A percentile compares a stretch with the other conserved stretches of the same genome.
phyloP scores from a whole-genome alignment of 1,140 invertebrate genomes.

The Aphidius gifuensis region DNA sequence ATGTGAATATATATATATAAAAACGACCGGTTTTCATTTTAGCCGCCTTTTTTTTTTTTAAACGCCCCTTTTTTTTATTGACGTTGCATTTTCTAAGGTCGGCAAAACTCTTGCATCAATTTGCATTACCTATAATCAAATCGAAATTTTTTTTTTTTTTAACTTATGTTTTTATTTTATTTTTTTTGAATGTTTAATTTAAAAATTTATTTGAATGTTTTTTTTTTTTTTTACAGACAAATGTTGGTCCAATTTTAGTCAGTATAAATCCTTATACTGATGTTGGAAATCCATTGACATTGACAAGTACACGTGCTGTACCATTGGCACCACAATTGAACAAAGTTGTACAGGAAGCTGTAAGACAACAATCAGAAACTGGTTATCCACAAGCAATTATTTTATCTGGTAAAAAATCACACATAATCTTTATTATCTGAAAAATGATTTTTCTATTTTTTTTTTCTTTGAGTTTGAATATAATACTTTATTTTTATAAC shows the following conservation, averaged over 20 bases:
- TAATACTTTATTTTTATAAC: too few relatives aligned
- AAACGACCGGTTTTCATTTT: slow-evolving; percentile 33
- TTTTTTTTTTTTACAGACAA: slow-evolving; percentile 66
- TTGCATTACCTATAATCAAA: not conserved
- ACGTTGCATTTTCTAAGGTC: not conserved
- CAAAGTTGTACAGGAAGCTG: slow-evolving; percentile 85
- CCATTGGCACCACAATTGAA: slow-evolving; percentile 72
- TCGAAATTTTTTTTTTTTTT: slow-evolving; percentile 14
- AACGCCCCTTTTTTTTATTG: slow-evolving; percentile 19
- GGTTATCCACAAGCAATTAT: slow-evolving; percentile 94
- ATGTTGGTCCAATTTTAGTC: slow-evolving; percentile 86
- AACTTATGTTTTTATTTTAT: not conserved
- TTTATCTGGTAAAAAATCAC: slow-evolving; percentile 66
- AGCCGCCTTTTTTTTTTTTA: slow-evolving; percentile 16
- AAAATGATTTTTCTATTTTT: not conserved
- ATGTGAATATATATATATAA: not conserved
- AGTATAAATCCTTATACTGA: slow-evolving; percentile 87
- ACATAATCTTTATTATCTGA: slow-evolving; percentile 6
- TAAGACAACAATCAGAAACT: slow-evolving; percentile 88
- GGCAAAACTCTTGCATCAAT: slow-evolving; percentile 7
- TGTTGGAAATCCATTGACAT: slow-evolving; percentile 80
- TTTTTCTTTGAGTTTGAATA: too few relatives aligned
- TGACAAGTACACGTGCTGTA: slow-evolving; percentile 76
- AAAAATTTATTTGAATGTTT: not conserved
- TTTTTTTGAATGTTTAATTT: not conserved